Percentiles rank a stretch among this genome's conserved stretches.
Evolutionary conservation across 1,140 invertebrate species (phyloP).

Genomic region (Alviniconcha marisindica): DNA sequence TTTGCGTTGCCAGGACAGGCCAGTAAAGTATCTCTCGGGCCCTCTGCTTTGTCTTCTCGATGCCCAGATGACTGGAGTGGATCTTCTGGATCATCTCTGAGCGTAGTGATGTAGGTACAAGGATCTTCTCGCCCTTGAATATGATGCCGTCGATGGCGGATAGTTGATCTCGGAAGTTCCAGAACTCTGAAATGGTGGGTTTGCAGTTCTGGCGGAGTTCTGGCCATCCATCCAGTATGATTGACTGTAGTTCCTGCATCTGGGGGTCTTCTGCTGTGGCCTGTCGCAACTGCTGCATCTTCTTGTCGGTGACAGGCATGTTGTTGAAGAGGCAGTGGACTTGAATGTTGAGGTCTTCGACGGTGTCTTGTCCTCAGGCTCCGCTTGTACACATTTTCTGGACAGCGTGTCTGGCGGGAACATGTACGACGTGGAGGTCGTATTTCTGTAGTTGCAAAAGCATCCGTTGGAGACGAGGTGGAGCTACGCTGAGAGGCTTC

Average conservation of each 20-base stretch:
- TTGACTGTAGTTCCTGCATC: not conserved
- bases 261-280: constrained; percentile 6
- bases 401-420: constrained; percentile 52
- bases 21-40: constrained; percentile 15
- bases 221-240: constrained; percentile 38
- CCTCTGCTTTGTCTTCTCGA: constrained; percentile 3
- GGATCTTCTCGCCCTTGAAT: constrained; percentile 23
- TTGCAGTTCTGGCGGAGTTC: not conserved
- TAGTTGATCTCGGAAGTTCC: constrained; percentile 21
- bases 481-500: constrained; percentile 51
- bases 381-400: constrained; percentile 3
- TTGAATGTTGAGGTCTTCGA: constrained; percentile 14
- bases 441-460: constrained; percentile 56
- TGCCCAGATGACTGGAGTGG: constrained; percentile 22
- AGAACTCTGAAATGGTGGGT: not conserved
- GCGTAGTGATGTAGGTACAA: constrained; percentile 6
- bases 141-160: constrained; percentile 10
- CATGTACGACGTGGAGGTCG: constrained; percentile 48
- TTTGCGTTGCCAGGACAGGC: constrained; percentile 12
- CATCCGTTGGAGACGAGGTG: constrained; percentile 62
- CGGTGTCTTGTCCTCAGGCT: not conserved
- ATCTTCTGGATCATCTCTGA: constrained; percentile 18
- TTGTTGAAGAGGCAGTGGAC: not conserved
- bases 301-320: constrained; percentile 16
- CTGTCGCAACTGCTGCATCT: constrained; percentile 18